phyloP scores from a whole-genome alignment of 2,797 vertebrate genomes.

The Lacerta agilis region DNA sequence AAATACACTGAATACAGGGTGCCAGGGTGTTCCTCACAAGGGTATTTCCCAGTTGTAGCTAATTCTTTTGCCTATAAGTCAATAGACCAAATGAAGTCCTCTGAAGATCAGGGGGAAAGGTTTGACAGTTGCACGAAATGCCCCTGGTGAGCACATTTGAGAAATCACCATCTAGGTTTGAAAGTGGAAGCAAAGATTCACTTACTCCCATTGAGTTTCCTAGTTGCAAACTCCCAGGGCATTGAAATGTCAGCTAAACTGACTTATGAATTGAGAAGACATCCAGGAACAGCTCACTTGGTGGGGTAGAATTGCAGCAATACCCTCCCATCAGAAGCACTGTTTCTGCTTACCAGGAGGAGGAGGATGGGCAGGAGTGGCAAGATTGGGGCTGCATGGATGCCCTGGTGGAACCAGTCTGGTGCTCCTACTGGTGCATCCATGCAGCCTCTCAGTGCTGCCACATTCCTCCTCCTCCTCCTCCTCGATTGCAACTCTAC shows the following conservation, averaged over 20 bases:
- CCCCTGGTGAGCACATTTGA: neutral
- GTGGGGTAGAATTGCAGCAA: no score
- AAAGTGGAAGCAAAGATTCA: neutral
- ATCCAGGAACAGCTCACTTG: no score
- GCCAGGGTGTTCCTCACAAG: neutral
- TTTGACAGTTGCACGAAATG: neutral
- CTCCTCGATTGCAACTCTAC: no score
- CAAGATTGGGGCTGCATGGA: no score
- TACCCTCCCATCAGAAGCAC: no score
- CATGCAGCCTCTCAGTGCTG: no score
- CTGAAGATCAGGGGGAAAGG: neutral
- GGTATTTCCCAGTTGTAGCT: neutral
- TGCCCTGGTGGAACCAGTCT: no score
- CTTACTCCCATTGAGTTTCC: neutral
- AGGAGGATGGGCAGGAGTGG: no score
- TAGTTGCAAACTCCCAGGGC: neutral
- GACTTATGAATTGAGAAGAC: neutral
- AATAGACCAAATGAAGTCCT: neutral
- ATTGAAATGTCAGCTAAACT: neutral
- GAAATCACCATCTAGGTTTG: neutral
- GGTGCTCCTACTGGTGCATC: no score
- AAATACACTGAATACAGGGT: neutral
- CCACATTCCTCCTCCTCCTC: no score
- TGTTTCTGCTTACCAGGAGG: no score
- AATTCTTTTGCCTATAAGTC: neutral